Evolutionary conservation across 2,113 vertebrate genomes (phyloP).

Genomic region (Antennarius striatus): DNA sequence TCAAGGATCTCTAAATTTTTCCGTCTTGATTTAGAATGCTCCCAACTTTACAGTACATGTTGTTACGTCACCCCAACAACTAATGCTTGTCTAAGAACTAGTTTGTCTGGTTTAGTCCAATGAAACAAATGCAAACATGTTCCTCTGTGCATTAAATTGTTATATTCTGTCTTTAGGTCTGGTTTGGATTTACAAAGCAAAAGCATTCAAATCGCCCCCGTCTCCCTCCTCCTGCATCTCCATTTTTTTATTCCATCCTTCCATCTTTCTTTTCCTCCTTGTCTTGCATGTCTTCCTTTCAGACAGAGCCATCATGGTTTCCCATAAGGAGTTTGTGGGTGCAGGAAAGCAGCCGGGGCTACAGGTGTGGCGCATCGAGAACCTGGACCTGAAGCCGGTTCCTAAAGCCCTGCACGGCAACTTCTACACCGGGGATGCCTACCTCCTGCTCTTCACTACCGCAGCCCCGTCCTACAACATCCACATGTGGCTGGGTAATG

Average conservation of each 20-base stretch:
- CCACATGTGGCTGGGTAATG: constrained; percentile 83
- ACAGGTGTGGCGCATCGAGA: constrained; percentile 83
- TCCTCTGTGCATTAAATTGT: too few relatives aligned
- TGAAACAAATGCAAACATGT: too few relatives aligned
- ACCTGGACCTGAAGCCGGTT: constrained; percentile 79
- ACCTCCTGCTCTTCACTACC: constrained; percentile 79
- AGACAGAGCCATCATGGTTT: constrained; percentile 76
- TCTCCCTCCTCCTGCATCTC: neutral
- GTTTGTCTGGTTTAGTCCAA: constrained; percentile 13
- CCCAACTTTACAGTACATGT: neutral
- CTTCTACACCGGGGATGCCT: constrained; percentile 82
- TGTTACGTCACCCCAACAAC: neutral
- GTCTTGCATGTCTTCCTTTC: neutral
- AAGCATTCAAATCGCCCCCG: constrained; percentile 23
- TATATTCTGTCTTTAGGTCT: too few relatives aligned
- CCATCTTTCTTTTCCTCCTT: neutral
- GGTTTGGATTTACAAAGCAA: constrained; percentile 20
- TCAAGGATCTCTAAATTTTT: too few relatives aligned
- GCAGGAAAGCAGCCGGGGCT: constrained; percentile 79
- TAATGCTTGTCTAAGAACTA: constrained; percentile 4
- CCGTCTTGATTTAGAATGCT: too few relatives aligned
- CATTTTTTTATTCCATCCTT: neutral
- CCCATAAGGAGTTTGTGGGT: constrained; percentile 77
- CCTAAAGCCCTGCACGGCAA: constrained; percentile 71
- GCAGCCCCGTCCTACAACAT: constrained; percentile 69